These are phyloP conservation scores for Babyrousa celebensis DNA, from an alignment of 2,797 vertebrate genomes.

Conservation along the genomic window DNA sequence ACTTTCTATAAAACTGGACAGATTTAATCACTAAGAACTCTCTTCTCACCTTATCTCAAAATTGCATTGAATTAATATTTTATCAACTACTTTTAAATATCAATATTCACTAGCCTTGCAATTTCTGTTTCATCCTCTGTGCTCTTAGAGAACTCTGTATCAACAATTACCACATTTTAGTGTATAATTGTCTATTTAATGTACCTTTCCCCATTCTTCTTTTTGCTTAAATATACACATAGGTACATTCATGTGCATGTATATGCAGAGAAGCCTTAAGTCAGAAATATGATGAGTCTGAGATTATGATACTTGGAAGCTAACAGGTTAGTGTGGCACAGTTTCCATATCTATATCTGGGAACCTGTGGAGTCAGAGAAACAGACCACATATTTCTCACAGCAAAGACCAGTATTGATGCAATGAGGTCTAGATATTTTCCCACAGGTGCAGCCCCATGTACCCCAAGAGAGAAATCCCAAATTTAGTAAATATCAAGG, in stretches of 20 bases:
- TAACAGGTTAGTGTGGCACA: not conserved
- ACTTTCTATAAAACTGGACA: slow-evolving; percentile 12
- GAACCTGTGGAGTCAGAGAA: not conserved
- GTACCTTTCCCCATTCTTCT: not conserved
- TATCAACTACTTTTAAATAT: not conserved
- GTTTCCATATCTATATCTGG: not conserved
- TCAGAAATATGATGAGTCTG: not conserved
- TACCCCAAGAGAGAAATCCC: not conserved
- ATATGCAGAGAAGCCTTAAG: not conserved
- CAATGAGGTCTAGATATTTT: not conserved
- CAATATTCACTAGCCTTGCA: not conserved
- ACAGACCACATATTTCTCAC: not conserved
- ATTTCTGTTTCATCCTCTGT: not conserved
- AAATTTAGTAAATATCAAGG: not conserved
- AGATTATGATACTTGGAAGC: not conserved
- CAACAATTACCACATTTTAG: not conserved
- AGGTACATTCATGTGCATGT: not conserved
- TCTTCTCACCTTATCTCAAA: slow-evolving; percentile 23
- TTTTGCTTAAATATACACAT: not conserved
- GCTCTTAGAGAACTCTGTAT: not conserved
- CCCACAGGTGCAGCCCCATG: not conserved
- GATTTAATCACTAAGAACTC: not conserved
- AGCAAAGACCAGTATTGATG: not conserved
- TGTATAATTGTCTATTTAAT: not conserved
- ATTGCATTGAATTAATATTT: not conserved